These are phyloP conservation scores for Brachionus plicatilis DNA, from an alignment of 1,140 invertebrate genomes.

Conservation along the genomic window DNA sequence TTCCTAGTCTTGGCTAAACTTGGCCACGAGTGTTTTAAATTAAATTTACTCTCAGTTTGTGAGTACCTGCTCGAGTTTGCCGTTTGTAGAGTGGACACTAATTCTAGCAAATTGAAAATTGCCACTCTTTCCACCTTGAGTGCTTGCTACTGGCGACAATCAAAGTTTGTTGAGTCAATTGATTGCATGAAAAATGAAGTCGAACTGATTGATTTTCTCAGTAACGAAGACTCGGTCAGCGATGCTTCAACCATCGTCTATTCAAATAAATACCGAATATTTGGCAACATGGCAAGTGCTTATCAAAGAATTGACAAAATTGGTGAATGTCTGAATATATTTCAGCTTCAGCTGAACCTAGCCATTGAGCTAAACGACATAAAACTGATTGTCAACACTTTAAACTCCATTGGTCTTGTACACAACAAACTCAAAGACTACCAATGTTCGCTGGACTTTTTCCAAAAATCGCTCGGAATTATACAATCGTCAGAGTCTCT, in stretches of 20 bases:
- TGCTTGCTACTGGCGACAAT: slow-evolving; percentile 27
- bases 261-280: background rate
- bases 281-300: slow-evolving; percentile 33
- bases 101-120: slow-evolving; percentile 11
- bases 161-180: slow-evolving; percentile 28
- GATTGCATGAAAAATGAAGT: slow-evolving; percentile 31
- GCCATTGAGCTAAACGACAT: slow-evolving; percentile 22
- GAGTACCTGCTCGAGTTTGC: slow-evolving; percentile 31
- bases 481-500: background rate
- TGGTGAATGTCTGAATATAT: slow-evolving; percentile 12
- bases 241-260: background rate
- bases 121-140: slow-evolving; percentile 11
- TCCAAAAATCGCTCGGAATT: slow-evolving; percentile 13
- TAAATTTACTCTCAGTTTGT: slow-evolving; percentile 9
- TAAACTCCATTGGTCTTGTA: slow-evolving; percentile 27
- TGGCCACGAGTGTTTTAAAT: slow-evolving; percentile 35
- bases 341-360: slow-evolving; percentile 17
- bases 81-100: background rate
- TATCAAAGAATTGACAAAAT: slow-evolving; percentile 22
- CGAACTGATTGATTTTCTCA: background rate
- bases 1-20: slow-evolving; percentile 38
- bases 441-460: background rate
- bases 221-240: background rate
- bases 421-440: background rate
- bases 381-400: background rate